These are phyloP conservation scores for Spicauda simplicius DNA, from an alignment of 2,888 invertebrate genomes.

Conservation along the genomic window DNA sequence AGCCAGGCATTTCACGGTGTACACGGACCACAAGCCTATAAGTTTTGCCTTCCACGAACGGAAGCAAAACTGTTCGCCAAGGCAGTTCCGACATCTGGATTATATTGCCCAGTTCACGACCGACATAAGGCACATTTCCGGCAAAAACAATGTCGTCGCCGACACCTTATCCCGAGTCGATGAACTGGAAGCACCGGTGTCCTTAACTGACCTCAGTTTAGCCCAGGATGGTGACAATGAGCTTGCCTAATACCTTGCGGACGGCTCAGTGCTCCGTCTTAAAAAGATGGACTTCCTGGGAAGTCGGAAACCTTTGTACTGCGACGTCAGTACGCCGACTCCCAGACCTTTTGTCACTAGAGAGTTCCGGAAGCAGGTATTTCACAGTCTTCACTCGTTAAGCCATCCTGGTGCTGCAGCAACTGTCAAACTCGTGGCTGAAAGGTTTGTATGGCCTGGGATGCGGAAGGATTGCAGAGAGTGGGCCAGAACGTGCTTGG, in stretches of 20 bases:
- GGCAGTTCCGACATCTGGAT: slow-evolving; percentile 54
- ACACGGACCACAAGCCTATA: slow-evolving; percentile 45
- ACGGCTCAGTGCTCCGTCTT: slow-evolving; percentile 38
- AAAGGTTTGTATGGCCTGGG: slow-evolving; percentile 51
- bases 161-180: slow-evolving; percentile 51
- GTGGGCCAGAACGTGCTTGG: slow-evolving; percentile 47
- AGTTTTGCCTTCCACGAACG: slow-evolving; percentile 50
- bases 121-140: slow-evolving; percentile 52
- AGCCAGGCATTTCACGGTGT: slow-evolving; percentile 49
- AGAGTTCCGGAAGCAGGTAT: slow-evolving; percentile 40
- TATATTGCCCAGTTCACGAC: slow-evolving; percentile 55
- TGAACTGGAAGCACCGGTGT: neutral
- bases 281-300: slow-evolving; percentile 35
- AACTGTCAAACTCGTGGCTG: slow-evolving; percentile 45
- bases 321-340: slow-evolving; percentile 42
- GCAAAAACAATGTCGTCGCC: slow-evolving; percentile 50
- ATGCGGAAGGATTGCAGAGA: slow-evolving; percentile 51
- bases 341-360: slow-evolving; percentile 45
- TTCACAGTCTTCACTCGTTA: slow-evolving; percentile 36
- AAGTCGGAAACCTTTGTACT: slow-evolving; percentile 37
- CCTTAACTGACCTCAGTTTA: slow-evolving; percentile 14
- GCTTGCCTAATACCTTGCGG: slow-evolving; percentile 13
- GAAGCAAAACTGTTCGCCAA: slow-evolving; percentile 46
- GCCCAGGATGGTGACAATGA: slow-evolving; percentile 33
- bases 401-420: slow-evolving; percentile 21